Conservation (phyloP, 92 coral and sea anemone species). For the Micromussa lordhowensis region DNA sequence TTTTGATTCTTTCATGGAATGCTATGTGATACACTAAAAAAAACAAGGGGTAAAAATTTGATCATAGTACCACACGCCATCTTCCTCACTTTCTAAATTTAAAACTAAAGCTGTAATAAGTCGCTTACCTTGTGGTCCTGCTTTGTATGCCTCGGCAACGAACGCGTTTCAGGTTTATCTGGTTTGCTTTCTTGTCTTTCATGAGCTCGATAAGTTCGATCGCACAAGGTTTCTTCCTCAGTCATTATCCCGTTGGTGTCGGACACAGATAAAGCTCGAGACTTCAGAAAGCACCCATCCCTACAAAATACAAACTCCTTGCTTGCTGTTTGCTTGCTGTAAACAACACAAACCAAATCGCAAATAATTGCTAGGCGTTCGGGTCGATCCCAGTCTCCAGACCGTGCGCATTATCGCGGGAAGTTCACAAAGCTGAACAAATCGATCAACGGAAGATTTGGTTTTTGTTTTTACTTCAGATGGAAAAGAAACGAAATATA, state of each 20-base stretch:
- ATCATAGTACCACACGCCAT: too few relatives aligned
- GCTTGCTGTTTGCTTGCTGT: background rate
- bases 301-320: too few relatives aligned
- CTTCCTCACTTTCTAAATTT: too few relatives aligned
- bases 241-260: conserved; percentile 49
- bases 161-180: conserved; percentile 47
- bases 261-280: background rate
- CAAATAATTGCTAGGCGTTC: conserved; percentile 24
- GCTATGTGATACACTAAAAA: too few relatives aligned
- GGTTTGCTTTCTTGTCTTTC: conserved; percentile 74
- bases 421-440: conserved; percentile 9
- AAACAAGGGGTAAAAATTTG: too few relatives aligned
- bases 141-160: conserved; percentile 82
- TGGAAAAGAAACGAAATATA: conserved; percentile 38
- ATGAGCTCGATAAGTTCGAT: conserved; percentile 76
- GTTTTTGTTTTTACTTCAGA: conserved; percentile 1
- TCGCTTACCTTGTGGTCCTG: conserved; percentile 63
- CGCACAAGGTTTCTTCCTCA: conserved; percentile 70
- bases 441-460: background rate
- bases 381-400: conserved; percentile 4
- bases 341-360: background rate
- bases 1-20: too few relatives aligned
- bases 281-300: too few relatives aligned
- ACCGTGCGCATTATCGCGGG: conserved; percentile 48
- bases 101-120: too few relatives aligned